A percentile compares a stretch with the other conserved stretches of the same genome.
Evolutionary conservation across 2,797 vertebrate species (phyloP).

Genomic region (Ambastaia sidthimunki): DNA sequence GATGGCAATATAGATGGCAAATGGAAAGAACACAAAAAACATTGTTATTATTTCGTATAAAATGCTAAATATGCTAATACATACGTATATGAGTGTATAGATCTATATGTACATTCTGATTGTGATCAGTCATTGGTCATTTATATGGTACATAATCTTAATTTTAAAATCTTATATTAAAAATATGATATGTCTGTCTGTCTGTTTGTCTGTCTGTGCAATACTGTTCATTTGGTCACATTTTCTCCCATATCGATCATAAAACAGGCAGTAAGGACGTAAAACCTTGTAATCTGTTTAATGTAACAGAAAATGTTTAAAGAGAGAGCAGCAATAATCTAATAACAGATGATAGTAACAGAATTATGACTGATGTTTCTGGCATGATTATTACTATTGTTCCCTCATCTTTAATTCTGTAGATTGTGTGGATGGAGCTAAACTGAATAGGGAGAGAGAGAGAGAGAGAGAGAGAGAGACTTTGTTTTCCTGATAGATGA

Average conservation of each 20-base stretch:
- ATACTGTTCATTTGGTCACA: not conserved
- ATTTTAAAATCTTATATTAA: no score
- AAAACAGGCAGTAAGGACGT: not conserved
- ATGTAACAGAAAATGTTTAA: not conserved
- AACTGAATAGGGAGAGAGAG: not conserved
- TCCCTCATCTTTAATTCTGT: no score
- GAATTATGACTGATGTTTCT: not conserved
- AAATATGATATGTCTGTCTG: not conserved
- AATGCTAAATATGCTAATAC: no score
- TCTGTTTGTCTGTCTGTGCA: conserved; percentile 1
- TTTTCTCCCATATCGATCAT: not conserved
- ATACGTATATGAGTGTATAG: no score
- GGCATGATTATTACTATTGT: not conserved
- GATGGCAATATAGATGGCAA: no score
- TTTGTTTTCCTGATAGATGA: conserved; percentile 39
- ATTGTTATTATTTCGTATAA: no score
- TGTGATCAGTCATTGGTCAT: no score
- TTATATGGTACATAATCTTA: no score
- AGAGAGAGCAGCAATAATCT: not conserved
- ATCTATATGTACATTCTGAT: no score
- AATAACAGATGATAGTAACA: not conserved
- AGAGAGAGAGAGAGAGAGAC: conserved; percentile 46
- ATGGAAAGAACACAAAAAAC: no score
- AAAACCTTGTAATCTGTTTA: not conserved
- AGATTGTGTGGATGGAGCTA: no score